A percentile compares a stretch with the other conserved stretches of the same genome.
Evolutionary conservation across 2,797 vertebrate genomes (phyloP).

Genomic region (Lindbergichthys nudifrons): DNA sequence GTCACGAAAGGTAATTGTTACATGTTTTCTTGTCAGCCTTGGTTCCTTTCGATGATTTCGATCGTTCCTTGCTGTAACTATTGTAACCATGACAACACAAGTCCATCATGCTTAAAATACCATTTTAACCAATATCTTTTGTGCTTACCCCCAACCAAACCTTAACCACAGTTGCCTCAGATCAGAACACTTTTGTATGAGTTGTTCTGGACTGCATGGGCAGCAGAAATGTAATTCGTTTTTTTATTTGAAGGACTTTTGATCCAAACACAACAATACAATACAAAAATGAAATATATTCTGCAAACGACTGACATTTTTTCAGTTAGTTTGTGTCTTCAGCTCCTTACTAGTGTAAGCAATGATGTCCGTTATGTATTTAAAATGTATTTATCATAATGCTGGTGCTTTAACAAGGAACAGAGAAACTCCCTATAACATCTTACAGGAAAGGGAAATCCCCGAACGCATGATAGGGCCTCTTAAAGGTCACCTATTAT

Average conservation of each 20-base stretch:
- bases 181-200: not conserved
- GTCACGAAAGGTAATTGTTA: too few relatives aligned
- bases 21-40: too few relatives aligned
- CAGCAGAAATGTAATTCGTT: not conserved
- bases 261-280: not conserved
- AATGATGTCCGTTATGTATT: not conserved
- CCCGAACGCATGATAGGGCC: too few relatives aligned
- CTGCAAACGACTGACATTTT: not conserved
- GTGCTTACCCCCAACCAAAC: not conserved
- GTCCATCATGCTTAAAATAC: not conserved
- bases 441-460: too few relatives aligned
- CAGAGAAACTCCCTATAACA: too few relatives aligned
- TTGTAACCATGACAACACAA: not conserved
- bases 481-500: too few relatives aligned
- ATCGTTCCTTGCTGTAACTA: not conserved
- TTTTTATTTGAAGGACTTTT: not conserved
- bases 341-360: not conserved
- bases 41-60: too few relatives aligned
- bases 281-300: too few relatives aligned
- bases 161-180: accelerated
- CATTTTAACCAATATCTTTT: not conserved
- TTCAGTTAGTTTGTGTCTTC: not conserved
- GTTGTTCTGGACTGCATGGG: not conserved
- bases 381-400: not conserved
- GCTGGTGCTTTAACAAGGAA: too few relatives aligned